Evolutionary conservation across 2,797 vertebrate genomes (phyloP).

Genomic region (Phataginus tricuspis): DNA sequence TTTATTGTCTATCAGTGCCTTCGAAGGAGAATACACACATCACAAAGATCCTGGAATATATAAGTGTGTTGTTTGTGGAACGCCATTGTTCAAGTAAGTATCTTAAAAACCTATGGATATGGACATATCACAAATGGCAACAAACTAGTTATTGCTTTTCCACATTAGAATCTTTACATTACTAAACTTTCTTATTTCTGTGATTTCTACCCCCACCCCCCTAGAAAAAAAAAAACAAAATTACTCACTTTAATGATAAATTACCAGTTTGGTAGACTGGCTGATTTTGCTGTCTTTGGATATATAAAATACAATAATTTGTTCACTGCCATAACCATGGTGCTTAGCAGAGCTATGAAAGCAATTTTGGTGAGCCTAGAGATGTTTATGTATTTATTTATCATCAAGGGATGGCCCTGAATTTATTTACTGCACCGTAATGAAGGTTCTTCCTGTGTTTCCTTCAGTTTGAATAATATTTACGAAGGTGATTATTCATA

Average conservation of each 20-base stretch:
- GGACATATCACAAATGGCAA: neutral
- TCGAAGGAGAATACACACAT: slow-evolving; percentile 92
- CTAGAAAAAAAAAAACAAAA: neutral
- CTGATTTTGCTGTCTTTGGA: neutral
- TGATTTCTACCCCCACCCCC: neutral
- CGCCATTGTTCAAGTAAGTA: slow-evolving; percentile 94
- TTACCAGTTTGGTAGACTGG: neutral
- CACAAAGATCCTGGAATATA: slow-evolving; percentile 94
- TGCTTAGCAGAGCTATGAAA: neutral
- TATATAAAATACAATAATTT: slow-evolving; percentile 42
- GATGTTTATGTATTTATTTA: neutral
- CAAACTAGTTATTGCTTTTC: neutral
- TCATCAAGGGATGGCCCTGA: neutral
- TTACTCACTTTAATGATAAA: slow-evolving; percentile 15
- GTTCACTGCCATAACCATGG: neutral
- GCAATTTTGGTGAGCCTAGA: slow-evolving; percentile 38
- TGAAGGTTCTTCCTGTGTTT: neutral
- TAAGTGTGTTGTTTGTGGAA: slow-evolving; percentile 94
- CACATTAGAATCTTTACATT: neutral
- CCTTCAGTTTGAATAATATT: neutral
- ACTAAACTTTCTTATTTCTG: slow-evolving; percentile 10
- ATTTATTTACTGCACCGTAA: neutral
- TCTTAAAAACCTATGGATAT: neutral
- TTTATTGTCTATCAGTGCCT: slow-evolving; percentile 90
- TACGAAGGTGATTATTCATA: neutral